Evolutionary conservation across 2,113 vertebrate genomes (phyloP).

Genomic region (Sinocyclocheilus rhinocerous): DNA sequence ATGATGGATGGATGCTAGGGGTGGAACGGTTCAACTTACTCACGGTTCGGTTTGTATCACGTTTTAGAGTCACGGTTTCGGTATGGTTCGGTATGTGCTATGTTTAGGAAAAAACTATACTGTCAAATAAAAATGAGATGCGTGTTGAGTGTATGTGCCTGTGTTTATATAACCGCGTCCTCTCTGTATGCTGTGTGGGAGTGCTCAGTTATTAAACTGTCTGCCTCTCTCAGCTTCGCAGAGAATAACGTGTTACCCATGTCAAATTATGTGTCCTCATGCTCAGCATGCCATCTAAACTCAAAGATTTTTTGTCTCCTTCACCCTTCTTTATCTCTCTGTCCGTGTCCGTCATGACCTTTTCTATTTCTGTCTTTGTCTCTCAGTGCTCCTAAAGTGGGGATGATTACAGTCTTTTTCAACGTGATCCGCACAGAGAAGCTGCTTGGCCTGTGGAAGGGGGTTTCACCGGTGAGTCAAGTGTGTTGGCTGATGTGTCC

Average conservation of each 20-base stretch:
- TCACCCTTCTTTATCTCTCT: neutral
- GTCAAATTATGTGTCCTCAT: neutral
- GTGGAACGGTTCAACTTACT: too few relatives aligned
- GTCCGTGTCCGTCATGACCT: neutral
- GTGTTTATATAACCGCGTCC: conserved; percentile 10
- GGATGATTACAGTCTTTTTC: conserved; percentile 84
- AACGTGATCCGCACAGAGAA: conserved; percentile 88
- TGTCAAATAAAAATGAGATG: neutral
- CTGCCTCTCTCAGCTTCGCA: neutral
- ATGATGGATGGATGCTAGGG: too few relatives aligned
- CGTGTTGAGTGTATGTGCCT: neutral
- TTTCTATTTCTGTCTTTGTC: conserved; percentile 47
- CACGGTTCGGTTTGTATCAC: too few relatives aligned
- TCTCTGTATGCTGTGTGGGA: conserved; percentile 17
- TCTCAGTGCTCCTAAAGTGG: conserved; percentile 79
- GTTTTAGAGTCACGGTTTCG: too few relatives aligned
- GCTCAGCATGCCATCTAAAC: neutral
- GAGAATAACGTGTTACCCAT: neutral
- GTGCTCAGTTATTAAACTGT: conserved; percentile 26
- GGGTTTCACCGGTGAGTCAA: conserved; percentile 83
- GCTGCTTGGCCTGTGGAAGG: conserved; percentile 90
- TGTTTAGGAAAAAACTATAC: too few relatives aligned
- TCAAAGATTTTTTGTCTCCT: neutral
- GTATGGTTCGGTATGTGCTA: too few relatives aligned
- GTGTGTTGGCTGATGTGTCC: neutral